Conservation (phyloP, 2,113 vertebrate genomes). For the Lycaon pictus region DNA sequence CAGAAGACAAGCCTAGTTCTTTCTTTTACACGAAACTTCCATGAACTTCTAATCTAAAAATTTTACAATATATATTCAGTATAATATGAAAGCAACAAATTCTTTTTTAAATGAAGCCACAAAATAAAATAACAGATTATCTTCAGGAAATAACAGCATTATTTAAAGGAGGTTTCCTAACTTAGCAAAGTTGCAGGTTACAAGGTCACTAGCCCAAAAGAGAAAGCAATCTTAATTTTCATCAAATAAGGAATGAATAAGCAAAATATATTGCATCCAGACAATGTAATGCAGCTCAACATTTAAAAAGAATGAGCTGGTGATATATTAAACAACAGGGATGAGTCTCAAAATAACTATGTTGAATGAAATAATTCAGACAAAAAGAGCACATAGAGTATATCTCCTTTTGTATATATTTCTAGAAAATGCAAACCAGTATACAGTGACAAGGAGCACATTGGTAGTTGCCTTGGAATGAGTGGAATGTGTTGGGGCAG, state of each 20-base stretch:
- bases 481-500: neutral
- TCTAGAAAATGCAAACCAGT: neutral
- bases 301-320: neutral
- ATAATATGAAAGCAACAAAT: neutral
- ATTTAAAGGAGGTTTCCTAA: neutral
- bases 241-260: neutral
- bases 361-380: neutral
- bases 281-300: neutral
- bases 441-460: neutral
- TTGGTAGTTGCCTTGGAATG: neutral
- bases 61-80: neutral
- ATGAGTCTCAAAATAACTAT: neutral
- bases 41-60: neutral
- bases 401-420: neutral
- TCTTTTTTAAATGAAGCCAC: neutral
- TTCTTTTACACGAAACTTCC: neutral
- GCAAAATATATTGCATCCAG: neutral
- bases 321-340: neutral
- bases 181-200: neutral
- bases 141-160: neutral
- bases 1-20: neutral
- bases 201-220: neutral
- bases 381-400: neutral
- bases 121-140: conserved; percentile 3
- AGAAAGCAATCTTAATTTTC: neutral